Evolutionary conservation across 2,797 vertebrate species (phyloP).

Genomic region (Triplophysa yarkandensis): DNA sequence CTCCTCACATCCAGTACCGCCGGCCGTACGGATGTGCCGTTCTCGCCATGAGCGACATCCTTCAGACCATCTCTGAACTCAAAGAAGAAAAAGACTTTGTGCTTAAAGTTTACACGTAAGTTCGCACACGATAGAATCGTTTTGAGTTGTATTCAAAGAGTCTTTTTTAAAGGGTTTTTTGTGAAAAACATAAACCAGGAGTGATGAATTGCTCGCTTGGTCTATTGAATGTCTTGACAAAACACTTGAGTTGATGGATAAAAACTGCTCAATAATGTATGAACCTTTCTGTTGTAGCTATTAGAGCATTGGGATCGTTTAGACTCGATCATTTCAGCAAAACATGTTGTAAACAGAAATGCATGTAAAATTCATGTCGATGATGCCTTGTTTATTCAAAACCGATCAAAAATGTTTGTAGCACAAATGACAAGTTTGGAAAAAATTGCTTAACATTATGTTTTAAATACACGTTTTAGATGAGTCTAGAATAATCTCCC

Average conservation of each 20-base stretch:
- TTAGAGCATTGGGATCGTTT: background rate
- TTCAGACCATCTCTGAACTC: conserved; percentile 93
- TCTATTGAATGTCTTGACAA: conserved; percentile 1
- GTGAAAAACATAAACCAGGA: background rate
- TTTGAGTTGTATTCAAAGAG: background rate
- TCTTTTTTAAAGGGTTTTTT: background rate
- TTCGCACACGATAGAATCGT: conserved; percentile 44
- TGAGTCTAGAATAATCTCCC: background rate
- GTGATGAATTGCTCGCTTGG: background rate
- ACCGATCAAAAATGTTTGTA: background rate
- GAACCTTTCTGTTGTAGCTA: conserved; percentile 4
- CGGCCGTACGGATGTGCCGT: conserved; percentile 96
- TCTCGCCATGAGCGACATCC: conserved; percentile 92
- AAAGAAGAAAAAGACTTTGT: conserved; percentile 99
- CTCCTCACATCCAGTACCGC: conserved; percentile 91
- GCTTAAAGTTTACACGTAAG: conserved; percentile 99
- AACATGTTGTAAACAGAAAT: background rate
- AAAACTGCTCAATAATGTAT: conserved; percentile 30
- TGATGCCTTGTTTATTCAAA: background rate
- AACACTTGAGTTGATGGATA: conserved; percentile 13
- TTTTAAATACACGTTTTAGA: background rate
- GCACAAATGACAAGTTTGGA: background rate
- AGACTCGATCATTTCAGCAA: background rate
- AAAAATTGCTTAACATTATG: background rate
- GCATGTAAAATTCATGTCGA: conserved; percentile 17